Evolutionary conservation across 2,888 invertebrate species (phyloP).

Genomic region (Eilema caniola): DNA sequence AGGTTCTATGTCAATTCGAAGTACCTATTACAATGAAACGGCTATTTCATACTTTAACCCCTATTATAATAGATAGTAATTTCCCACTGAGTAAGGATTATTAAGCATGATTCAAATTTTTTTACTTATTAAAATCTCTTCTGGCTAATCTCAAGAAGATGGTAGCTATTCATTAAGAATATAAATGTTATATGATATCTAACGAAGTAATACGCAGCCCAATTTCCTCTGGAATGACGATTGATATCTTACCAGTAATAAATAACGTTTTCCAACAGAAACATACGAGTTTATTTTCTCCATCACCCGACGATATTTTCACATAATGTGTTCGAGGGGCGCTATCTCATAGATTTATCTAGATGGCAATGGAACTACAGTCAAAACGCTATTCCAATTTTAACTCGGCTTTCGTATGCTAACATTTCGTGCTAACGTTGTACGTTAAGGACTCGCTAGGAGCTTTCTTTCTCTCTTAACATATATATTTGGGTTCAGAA

Average conservation of each 20-base stretch:
- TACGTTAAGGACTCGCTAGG: neutral
- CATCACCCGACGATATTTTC: slow-evolving; percentile 70
- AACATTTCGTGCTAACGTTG: neutral
- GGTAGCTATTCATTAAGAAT: slow-evolving; percentile 30
- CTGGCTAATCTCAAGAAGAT: no score
- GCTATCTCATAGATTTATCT: slow-evolving; percentile 76
- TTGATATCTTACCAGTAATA: slow-evolving; percentile 60
- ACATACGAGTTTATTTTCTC: slow-evolving; percentile 71
- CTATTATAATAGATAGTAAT: no score
- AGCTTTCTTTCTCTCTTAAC: no score
- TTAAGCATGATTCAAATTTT: no score
- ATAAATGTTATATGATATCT: slow-evolving; percentile 41
- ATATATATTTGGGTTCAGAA: no score
- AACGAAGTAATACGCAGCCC: slow-evolving; percentile 31
- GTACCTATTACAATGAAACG: no score
- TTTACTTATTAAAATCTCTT: no score
- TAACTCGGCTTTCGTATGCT: slow-evolving; percentile 19
- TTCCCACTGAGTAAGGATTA: no score
- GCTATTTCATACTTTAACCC: no score
- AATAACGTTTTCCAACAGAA: slow-evolving; percentile 59
- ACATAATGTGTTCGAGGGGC: slow-evolving; percentile 70
- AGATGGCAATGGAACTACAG: slow-evolving; percentile 61
- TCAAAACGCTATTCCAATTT: slow-evolving; percentile 50
- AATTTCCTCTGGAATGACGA: slow-evolving; percentile 57
- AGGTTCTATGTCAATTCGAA: no score